Percentiles rank a stretch among this genome's conserved stretches.
Conservation (phyloP, 1,140 invertebrate species). For the Phocides pigmalion region DNA sequence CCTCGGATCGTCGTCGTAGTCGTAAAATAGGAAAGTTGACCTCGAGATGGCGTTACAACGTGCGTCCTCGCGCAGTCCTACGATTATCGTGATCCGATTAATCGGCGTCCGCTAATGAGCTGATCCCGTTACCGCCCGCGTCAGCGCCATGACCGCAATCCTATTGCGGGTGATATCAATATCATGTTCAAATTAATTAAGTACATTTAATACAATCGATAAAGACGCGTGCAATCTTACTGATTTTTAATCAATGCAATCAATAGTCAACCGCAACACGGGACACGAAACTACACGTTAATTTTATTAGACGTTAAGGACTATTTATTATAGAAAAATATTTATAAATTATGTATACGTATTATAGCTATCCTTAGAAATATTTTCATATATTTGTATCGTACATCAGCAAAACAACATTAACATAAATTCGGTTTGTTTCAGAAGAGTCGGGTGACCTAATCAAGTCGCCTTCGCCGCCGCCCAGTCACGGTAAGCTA, state of each 20-base stretch:
- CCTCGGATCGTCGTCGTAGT: not conserved
- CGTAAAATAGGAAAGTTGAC: not conserved
- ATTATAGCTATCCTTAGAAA: no score
- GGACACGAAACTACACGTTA: no score
- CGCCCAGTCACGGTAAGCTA: constrained; percentile 79
- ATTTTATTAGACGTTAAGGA: no score
- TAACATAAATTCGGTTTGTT: constrained; percentile 54
- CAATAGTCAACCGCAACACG: no score
- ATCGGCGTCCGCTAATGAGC: constrained; percentile 22
- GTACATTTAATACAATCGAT: not conserved
- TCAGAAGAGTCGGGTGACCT: constrained; percentile 78
- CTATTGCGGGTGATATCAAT: constrained; percentile 16
- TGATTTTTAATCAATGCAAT: no score
- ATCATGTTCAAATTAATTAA: constrained; percentile 10
- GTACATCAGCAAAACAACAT: not conserved
- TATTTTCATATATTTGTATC: no score
- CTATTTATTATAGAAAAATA: no score
- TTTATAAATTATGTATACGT: no score
- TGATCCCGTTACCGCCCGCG: constrained; percentile 15
- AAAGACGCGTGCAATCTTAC: no score
- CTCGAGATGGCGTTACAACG: constrained; percentile 8
- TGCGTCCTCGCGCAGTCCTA: constrained; percentile 14
- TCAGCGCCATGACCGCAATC: constrained; percentile 11
- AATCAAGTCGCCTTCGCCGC: constrained; percentile 82
- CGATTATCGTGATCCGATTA: constrained; percentile 32